These are phyloP conservation scores for Monodelphis domestica DNA, from an alignment of 2,797 vertebrate species.

Conservation along the genomic window DNA sequence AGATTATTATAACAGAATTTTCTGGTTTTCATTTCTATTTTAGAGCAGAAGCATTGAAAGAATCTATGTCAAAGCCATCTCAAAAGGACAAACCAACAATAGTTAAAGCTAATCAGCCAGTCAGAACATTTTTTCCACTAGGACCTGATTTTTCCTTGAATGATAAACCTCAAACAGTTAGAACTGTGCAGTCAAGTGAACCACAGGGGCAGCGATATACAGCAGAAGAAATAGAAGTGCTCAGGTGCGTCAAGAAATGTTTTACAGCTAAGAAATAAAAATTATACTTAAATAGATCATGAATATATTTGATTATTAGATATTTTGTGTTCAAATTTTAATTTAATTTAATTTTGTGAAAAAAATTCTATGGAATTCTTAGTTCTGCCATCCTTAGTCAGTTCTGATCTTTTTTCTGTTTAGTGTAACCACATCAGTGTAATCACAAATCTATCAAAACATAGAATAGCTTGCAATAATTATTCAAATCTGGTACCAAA, in stretches of 20 bases:
- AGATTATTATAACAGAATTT: slow-evolving; percentile 23
- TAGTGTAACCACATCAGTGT: neutral
- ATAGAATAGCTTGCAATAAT: neutral
- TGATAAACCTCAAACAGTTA: slow-evolving; percentile 90
- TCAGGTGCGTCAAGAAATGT: slow-evolving; percentile 88
- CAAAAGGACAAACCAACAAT: slow-evolving; percentile 86
- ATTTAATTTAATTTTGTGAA: neutral
- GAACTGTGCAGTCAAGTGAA: slow-evolving; percentile 92
- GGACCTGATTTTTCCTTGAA: slow-evolving; percentile 92
- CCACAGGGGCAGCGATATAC: slow-evolving; percentile 94
- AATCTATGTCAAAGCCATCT: slow-evolving; percentile 88
- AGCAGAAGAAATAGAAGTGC: slow-evolving; percentile 96
- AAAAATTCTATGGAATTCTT: neutral
- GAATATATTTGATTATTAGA: neutral
- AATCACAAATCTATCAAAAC: neutral
- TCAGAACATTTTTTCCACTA: slow-evolving; percentile 92
- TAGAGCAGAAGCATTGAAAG: slow-evolving; percentile 96
- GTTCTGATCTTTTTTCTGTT: neutral
- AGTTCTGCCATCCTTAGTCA: neutral
- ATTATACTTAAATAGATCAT: neutral
- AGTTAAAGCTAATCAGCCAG: slow-evolving; percentile 86
- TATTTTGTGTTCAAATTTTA: neutral
- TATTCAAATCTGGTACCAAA: neutral
- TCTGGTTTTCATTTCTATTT: slow-evolving; percentile 64
- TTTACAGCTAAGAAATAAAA: neutral